Conservation (phyloP, 2,113 vertebrate genomes). For the Pluvialis apricaria region DNA sequence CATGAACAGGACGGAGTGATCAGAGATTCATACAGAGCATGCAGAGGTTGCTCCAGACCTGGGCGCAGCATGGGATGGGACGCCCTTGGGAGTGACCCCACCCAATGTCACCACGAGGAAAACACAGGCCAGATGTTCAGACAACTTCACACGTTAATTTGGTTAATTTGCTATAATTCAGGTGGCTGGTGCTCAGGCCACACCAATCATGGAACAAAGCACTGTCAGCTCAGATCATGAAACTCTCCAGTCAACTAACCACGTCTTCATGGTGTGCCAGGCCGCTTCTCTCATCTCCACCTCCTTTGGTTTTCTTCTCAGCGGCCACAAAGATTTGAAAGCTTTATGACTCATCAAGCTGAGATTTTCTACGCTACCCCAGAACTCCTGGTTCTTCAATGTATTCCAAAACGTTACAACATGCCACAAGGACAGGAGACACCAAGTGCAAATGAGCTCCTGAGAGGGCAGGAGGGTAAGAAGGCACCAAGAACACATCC, state of each 20-base stretch:
- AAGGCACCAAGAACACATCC: not conserved
- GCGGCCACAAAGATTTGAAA: not conserved
- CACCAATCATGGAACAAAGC: not conserved
- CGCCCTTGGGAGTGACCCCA: not conserved
- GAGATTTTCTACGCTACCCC: not conserved
- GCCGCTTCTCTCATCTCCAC: not conserved
- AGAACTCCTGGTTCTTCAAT: not conserved
- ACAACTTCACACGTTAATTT: not conserved
- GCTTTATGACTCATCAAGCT: constrained; percentile 12
- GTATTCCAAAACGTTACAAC: not conserved
- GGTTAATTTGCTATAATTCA: constrained; percentile 18
- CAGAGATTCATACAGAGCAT: accelerated
- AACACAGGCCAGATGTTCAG: not conserved
- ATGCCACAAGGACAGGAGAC: not conserved
- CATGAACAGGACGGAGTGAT: accelerated
- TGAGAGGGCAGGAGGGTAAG: not conserved
- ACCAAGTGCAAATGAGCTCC: not conserved
- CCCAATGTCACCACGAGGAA: not conserved
- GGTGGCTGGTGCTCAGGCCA: not conserved
- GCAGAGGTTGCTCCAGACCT: not conserved
- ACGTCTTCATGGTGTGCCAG: not conserved
- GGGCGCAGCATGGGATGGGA: not conserved
- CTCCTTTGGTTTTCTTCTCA: constrained; percentile 14
- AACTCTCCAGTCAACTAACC: constrained; percentile 3
- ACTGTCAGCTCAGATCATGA: not conserved